Evolutionary conservation across 2,113 vertebrate species (phyloP).

Genomic region (Vombatus ursinus): DNA sequence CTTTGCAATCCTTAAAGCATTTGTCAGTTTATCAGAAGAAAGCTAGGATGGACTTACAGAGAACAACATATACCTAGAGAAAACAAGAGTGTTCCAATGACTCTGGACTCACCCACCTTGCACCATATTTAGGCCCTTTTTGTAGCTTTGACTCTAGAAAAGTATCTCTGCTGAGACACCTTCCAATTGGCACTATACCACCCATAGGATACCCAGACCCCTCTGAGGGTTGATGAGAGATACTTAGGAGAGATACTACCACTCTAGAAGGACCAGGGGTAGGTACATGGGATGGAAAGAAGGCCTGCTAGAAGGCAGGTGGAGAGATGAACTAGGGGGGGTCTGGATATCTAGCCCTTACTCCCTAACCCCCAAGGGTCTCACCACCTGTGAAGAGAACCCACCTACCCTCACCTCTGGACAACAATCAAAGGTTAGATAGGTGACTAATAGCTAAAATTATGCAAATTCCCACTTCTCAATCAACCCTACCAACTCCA

Average conservation of each 20-base stretch:
- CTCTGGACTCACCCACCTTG: neutral
- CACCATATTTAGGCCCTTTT: neutral
- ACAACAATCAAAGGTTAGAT: neutral
- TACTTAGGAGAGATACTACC: neutral
- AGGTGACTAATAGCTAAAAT: neutral
- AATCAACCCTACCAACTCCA: slow-evolving; percentile 49
- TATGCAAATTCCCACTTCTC: neutral
- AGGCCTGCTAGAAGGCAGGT: neutral
- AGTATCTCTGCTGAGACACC: neutral
- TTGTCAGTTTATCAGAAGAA: neutral
- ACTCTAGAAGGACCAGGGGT: neutral
- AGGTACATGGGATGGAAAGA: neutral
- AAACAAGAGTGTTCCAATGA: neutral
- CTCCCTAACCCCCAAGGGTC: too few relatives aligned
- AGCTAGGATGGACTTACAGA: neutral
- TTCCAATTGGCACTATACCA: neutral
- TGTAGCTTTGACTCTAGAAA: neutral
- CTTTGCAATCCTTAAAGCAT: neutral
- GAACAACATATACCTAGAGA: neutral
- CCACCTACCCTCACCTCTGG: neutral
- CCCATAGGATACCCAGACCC: neutral
- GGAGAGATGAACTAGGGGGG: neutral
- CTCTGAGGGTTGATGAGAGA: neutral
- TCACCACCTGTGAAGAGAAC: neutral
- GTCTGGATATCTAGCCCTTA: neutral